Conservation (phyloP, 1,140 invertebrate species). For the Drosophila sp. region DNA sequence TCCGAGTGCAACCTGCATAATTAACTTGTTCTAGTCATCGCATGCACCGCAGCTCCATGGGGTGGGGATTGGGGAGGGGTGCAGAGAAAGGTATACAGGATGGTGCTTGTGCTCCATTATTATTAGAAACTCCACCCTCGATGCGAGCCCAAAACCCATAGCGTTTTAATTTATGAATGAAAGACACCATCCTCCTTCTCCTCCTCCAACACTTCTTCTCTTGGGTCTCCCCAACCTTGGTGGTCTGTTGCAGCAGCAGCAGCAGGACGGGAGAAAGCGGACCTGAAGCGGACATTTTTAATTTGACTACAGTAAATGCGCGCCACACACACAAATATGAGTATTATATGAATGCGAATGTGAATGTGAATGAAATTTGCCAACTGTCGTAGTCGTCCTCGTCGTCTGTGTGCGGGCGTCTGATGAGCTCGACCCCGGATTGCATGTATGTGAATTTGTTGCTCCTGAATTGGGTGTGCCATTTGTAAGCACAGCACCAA, state of each 20-base stretch:
- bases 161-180: conserved; percentile 62
- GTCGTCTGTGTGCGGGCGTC: conserved; percentile 32
- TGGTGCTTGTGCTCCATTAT: conserved; percentile 43
- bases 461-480: conserved; percentile 52
- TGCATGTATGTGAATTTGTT: conserved; percentile 50
- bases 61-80: background rate
- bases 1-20: conserved; percentile 67
- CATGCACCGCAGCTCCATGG: conserved; percentile 21
- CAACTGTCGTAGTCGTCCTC: conserved; percentile 40
- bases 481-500: conserved; percentile 17
- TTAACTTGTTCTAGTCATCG: conserved; percentile 72
- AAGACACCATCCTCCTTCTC: conserved; percentile 8
- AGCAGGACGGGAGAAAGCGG: conserved; percentile 15
- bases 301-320: conserved; percentile 37
- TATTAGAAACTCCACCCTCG: conserved; percentile 45
- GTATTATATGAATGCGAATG: conserved; percentile 44
- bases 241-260: background rate
- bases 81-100: conserved; percentile 25
- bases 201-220: background rate
- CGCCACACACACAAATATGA: conserved; percentile 36
- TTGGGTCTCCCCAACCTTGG: background rate
- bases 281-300: conserved; percentile 40
- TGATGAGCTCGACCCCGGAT: conserved; percentile 30
- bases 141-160: conserved; percentile 24
- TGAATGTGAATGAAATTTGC: conserved; percentile 59